phyloP scores from a whole-genome alignment of 2,797 vertebrate species.

The Sebastes trivittatus region DNA sequence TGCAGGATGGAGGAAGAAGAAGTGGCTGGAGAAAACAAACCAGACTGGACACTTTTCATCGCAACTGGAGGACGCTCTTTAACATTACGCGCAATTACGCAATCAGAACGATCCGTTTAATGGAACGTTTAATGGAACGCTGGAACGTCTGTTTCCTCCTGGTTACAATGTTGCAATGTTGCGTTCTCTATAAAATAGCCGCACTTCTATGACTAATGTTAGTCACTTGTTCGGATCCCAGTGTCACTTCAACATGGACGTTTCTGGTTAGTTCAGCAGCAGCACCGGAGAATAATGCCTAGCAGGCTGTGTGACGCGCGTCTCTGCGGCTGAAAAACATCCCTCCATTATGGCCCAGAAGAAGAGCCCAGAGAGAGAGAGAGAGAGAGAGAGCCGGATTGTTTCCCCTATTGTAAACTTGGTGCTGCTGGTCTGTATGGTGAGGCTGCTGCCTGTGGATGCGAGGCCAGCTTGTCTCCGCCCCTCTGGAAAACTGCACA shows the following conservation, averaged over 20 bases:
- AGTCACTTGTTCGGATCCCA: conserved; percentile 64
- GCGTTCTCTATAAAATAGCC: conserved; percentile 17
- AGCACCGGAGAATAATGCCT: conserved; percentile 9
- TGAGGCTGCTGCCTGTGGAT: conserved; percentile 43
- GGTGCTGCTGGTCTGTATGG: conserved; percentile 1
- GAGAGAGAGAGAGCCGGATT: neutral
- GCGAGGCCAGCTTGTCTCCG: conserved; percentile 74
- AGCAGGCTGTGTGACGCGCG: conserved; percentile 15
- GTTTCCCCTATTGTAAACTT: conserved; percentile 53
- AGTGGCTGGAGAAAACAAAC: conserved; percentile 52
- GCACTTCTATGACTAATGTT: conserved; percentile 38
- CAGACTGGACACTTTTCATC: conserved; percentile 54
- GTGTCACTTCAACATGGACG: conserved; percentile 39
- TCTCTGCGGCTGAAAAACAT: conserved; percentile 27
- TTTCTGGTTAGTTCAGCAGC: conserved; percentile 37
- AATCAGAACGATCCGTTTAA: conserved; percentile 8
- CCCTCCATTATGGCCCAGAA: conserved; percentile 24
- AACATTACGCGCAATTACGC: conserved; percentile 15
- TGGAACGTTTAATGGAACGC: neutral
- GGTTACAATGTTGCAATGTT: neutral
- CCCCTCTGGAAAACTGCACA: conserved; percentile 75
- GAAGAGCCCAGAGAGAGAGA: conserved; percentile 43
- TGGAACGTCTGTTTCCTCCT: neutral
- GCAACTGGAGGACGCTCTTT: conserved; percentile 14
- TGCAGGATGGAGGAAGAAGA: conserved; percentile 25